Percentiles rank a stretch among this genome's conserved stretches.
Conservation (phyloP, 92 coral and sea anemone species). For the Porites cylindrica region DNA sequence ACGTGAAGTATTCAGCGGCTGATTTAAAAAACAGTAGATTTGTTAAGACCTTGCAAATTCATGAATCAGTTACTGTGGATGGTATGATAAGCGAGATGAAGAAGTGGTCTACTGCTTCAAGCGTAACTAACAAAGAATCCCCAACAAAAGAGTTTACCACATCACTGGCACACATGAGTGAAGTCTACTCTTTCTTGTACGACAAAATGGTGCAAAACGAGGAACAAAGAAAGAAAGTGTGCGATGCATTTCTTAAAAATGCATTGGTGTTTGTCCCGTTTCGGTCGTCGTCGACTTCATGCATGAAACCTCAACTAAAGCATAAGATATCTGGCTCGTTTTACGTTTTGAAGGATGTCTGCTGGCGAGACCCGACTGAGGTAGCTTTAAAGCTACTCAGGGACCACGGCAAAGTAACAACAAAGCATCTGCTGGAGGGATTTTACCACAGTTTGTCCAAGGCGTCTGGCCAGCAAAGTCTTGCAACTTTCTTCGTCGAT, state of each 20-base stretch:
- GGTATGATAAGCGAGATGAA: constrained; percentile 65
- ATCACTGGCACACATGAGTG: constrained; percentile 78
- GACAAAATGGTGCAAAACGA: constrained; percentile 22
- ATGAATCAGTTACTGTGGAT: constrained; percentile 57
- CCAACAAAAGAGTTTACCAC: constrained; percentile 59
- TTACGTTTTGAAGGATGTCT: constrained; percentile 74
- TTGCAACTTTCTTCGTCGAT: constrained; percentile 59
- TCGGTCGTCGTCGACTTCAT: neutral
- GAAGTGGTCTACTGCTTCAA: constrained; percentile 67
- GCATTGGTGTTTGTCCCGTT: constrained; percentile 81
- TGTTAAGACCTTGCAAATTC: constrained; percentile 61
- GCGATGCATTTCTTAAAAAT: constrained; percentile 60
- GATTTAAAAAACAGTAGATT: constrained; percentile 62
- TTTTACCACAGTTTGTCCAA: constrained; percentile 51
- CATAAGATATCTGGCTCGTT: constrained; percentile 53
- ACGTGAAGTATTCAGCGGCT: constrained; percentile 61
- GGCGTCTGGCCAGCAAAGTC: constrained; percentile 14
- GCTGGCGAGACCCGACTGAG: constrained; percentile 90
- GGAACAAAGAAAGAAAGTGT: constrained; percentile 44
- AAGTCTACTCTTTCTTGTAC: constrained; percentile 65
- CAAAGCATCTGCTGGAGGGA: constrained; percentile 63
- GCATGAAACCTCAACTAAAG: neutral
- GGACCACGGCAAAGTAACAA: constrained; percentile 36
- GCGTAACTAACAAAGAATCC: constrained; percentile 14
- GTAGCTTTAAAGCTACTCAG: constrained; percentile 43